These are phyloP conservation scores for Montipora efflorescens DNA, from an alignment of 64 coral and sea anemone species.

Conservation along the genomic window DNA sequence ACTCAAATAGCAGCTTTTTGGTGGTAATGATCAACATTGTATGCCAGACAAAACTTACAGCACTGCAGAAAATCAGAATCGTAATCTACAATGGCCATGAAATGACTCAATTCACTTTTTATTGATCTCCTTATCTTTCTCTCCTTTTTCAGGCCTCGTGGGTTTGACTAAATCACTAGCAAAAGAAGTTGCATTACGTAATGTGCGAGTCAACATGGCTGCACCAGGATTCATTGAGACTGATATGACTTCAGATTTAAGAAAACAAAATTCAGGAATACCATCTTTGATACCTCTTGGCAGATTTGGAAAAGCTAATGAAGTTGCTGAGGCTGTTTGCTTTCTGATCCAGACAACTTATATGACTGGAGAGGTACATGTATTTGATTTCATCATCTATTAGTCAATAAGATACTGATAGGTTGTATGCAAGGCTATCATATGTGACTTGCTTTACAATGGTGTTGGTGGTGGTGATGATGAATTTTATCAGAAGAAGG, in stretches of 20 bases:
- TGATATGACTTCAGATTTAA: constrained; percentile 72
- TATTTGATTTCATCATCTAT: no score
- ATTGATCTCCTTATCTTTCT: background rate
- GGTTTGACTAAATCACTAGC: constrained; percentile 88
- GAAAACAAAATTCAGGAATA: constrained; percentile 19
- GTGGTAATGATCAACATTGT: no score
- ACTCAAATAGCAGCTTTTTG: no score
- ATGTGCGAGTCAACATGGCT: constrained; percentile 77
- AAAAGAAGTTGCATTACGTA: constrained; percentile 77
- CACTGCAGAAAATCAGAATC: no score
- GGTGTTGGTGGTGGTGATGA: no score
- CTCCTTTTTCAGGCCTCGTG: constrained; percentile 54
- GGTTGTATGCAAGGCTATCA: no score
- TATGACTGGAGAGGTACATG: constrained; percentile 78
- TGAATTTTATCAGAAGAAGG: no score
- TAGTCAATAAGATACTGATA: no score
- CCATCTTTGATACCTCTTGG: constrained; percentile 57
- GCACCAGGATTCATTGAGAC: constrained; percentile 80
- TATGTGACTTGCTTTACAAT: no score
- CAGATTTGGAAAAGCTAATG: constrained; percentile 62
- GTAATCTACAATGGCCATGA: no score
- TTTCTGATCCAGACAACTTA: constrained; percentile 74
- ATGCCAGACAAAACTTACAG: no score
- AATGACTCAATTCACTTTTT: no score
- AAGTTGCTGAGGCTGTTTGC: constrained; percentile 79